Evolutionary conservation across 2,888 invertebrate genomes (phyloP), one percentile per base, ranked within the genome.

Genomic region (Amiota communis): DNA sequence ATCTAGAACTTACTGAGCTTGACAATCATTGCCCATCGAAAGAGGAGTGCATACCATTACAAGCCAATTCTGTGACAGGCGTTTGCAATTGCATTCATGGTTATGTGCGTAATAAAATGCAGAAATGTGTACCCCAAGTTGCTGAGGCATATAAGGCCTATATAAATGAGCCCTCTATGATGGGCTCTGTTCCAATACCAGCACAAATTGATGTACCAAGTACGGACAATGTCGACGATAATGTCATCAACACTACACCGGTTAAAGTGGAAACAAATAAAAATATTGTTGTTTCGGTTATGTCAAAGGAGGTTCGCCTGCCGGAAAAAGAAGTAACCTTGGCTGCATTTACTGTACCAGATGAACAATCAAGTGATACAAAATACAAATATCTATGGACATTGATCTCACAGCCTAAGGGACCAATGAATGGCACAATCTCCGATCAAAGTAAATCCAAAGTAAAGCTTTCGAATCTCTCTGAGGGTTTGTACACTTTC

Each of bases 371-470:
- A 2, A 93, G 93, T 84, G 80, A 81, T 48, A 93, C 92, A 74
- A 94, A 94, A 86, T 98, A 96, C 87, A 95, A 94, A 84, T 98
- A 96, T 89, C 94, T 94, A 46, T 98, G 98, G 98, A 95, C 94
- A 17, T 91, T 97, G 48, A 92, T 97, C 74, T 94, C 94, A 74
- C 95, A 96, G 86, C 97, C 97, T 0, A 94, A 94, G 78, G 95
- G 94, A n/a, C 93, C 93, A 17, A 93, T 92, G 78, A 92, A 92
- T 88, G 94, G 94, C 74, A 94, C 94, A 72, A 94, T 96, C 90
- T 94, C 95, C 75, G 93, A 94, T 87, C 96, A 96, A 88, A 96
- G 96, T 85, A 95, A 95, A 47, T 93, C 94, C 23, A 95, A 95
- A 71, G 93, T 98, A 15, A 95, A 95, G 75, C 91, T 98, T 17